Evolutionary conservation across 2,888 invertebrate genomes (phyloP), one percentile per base, ranked within the genome.

Genomic region (Cheilosia urbana): DNA sequence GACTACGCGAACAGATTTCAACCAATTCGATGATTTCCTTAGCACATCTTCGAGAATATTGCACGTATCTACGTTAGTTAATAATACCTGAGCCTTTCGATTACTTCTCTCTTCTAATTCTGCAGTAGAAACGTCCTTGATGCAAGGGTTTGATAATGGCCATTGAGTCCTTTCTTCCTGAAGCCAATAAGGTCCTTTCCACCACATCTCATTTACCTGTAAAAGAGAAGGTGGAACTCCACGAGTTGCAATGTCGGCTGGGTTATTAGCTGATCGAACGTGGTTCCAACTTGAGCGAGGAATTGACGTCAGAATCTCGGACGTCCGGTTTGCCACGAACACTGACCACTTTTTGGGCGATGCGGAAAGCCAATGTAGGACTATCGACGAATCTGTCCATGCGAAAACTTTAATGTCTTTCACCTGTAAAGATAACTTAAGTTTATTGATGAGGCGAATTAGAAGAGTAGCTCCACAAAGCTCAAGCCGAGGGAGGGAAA

Each of bases 291-390:
- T 2, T 13, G 30, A 0, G 13, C 15, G 24, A 17, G 42, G n/a
- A 34, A 69, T 30, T n/a, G 42, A 47, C 6, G 81, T 69, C 2
- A 87, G 62, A 40, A 87, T 84, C 27, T 84, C 76, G 6, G 84
- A 83, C 17, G 80, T 87, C 4, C 87, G 47, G 24, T 87, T 87
- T 27, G 76, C 76, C 0, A 85, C 76, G 45, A 80, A 87, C 5
- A 62, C 58, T 21, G 34, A 57, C 24, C 42, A 60, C 9, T 42
- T 42, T 24, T 60, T 60, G 13, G 60, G 60, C n/a, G 11, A 19
- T 17, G 57, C 57, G 6, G n/a, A n/a, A n/a, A n/a, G n/a, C n/a
- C n/a, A n/a, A n/a, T n/a, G n/a, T n/a, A n/a, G 42, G 1, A 60
- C 40, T 0, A 27, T 27, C 27, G 4, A 27, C 17, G 34, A 57